Percentiles rank a stretch among this genome's conserved stretches.
phyloP scores from a whole-genome alignment of 2,888 invertebrate species.

The Orchesellides sinensis region DNA sequence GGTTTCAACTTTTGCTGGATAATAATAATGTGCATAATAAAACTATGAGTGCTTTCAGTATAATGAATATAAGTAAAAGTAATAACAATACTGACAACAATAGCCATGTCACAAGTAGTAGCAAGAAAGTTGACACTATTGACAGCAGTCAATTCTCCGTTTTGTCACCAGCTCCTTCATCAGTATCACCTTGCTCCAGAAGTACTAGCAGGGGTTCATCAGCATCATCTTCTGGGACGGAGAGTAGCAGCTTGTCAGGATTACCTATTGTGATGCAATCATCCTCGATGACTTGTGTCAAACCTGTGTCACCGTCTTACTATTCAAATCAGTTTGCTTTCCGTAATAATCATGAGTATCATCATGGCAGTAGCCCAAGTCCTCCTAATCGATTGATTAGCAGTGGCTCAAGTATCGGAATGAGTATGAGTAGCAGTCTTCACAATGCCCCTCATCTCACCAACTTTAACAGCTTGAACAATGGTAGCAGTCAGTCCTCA shows the following conservation, averaged over 20 bases:
- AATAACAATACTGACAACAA: constrained; percentile 27
- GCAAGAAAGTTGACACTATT: constrained; percentile 52
- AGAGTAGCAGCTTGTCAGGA: constrained; percentile 36
- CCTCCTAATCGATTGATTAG: constrained; percentile 32
- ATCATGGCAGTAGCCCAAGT: constrained; percentile 40
- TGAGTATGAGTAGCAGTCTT: constrained; percentile 14
- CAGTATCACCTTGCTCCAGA: constrained; percentile 50
- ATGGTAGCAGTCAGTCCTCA: constrained; percentile 33
- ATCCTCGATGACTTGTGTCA: constrained; percentile 66
- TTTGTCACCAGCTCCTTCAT: constrained; percentile 65
- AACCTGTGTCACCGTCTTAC: constrained; percentile 54
- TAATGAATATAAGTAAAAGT: constrained; percentile 47
- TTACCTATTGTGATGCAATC: constrained; percentile 55
- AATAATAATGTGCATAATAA: constrained; percentile 38
- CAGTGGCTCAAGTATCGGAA: constrained; percentile 3
- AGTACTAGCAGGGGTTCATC: constrained; percentile 58
- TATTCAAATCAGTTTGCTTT: constrained; percentile 61
- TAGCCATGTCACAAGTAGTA: constrained; percentile 21
- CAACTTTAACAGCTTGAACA: constrained; percentile 24
- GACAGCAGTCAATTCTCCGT: constrained; percentile 65
- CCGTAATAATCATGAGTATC: constrained; percentile 34
- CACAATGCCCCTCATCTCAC: constrained; percentile 54
- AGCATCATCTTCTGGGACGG: constrained; percentile 29
- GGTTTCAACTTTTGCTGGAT: constrained; percentile 39
- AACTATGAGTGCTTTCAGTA: constrained; percentile 52